Evolutionary conservation across 2,888 invertebrate genomes (phyloP), one percentile per base, ranked within the genome.

Genomic region (Drosophila flavopinicola): DNA sequence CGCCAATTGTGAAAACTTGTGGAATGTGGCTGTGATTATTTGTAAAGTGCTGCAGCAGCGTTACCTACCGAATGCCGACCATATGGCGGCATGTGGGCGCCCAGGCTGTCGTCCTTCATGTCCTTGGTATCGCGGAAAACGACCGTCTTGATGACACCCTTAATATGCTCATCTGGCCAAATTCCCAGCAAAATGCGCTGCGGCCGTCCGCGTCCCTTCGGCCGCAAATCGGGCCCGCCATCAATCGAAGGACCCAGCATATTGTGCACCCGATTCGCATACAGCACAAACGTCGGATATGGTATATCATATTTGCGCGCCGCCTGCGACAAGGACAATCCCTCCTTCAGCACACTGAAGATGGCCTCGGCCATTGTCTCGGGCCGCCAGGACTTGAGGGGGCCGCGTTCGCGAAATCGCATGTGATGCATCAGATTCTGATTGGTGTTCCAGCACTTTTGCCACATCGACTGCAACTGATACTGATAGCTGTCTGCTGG

Each of bases 321-420:
- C 0, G 97, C 97, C 90, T 97, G 97, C 27, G 96, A 97, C 61
- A 97, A 92, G 3, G 96, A 96, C 60, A 97, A 93, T 13, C 97
- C 97, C 90, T 97, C 97, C 90, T 97, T 97, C 73, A 97, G 93
- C 58, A 97, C 97, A 87, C 96, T 96, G 92, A 97, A 96, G 85
- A 97, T 97, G 71, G 97, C 97, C 90, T 97, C 97, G 30, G 97
- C 97, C 97, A 97, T 97, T 61, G 97, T 97, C 91, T 97, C 97
- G 2, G 97, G 97, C 48, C 97, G 93, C 97, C 97, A 97, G 53
- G 97, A 97, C 91, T 97, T 97, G 64, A 97, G 93, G 0, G 97
- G 97, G 2, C 97, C 97, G 58, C 97, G 94, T 92, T 97, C 97
- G 42, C 97, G 95, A 93, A 97, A 97, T 83, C 97, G 94, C 89